phyloP scores from a whole-genome alignment of 1,140 invertebrate species.

The Tetragonula clypearis region DNA sequence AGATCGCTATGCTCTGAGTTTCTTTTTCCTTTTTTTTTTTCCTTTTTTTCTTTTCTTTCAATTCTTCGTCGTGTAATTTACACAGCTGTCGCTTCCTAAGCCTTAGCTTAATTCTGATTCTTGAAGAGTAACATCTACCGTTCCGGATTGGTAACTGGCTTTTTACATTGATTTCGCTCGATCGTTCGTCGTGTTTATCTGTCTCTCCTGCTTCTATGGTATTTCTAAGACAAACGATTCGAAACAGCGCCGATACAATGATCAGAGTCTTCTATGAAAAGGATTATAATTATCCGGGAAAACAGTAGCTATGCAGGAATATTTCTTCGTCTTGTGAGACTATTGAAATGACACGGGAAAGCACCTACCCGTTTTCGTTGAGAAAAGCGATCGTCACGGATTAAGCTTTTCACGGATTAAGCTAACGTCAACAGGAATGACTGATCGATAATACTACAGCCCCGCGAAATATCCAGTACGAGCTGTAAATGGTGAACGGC shows the following conservation, averaged over 20 bases:
- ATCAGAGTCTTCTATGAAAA: background rate
- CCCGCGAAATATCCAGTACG: constrained; percentile 25
- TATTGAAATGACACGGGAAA: constrained; percentile 25
- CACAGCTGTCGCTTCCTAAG: background rate
- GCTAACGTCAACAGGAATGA: constrained; percentile 25
- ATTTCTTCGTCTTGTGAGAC: constrained; percentile 5
- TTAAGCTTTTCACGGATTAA: constrained; percentile 32
- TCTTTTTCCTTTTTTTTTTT: too few relatives aligned
- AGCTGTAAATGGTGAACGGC: constrained; percentile 35
- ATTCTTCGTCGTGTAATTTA: background rate
- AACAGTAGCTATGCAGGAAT: background rate
- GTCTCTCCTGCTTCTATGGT: too few relatives aligned
- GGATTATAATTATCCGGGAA: background rate
- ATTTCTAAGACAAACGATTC: background rate
- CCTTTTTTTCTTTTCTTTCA: too few relatives aligned
- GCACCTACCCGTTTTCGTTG: background rate
- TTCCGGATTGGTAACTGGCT: too few relatives aligned
- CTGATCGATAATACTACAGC: constrained; percentile 51
- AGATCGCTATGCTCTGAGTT: background rate
- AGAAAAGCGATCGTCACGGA: background rate
- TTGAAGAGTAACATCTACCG: background rate
- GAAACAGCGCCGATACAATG: background rate
- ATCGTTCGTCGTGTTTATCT: too few relatives aligned
- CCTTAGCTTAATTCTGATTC: background rate
- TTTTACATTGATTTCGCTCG: too few relatives aligned